phyloP scores from a whole-genome alignment of 23 tunicate genomes.

The Halocynthia aurantium region DNA sequence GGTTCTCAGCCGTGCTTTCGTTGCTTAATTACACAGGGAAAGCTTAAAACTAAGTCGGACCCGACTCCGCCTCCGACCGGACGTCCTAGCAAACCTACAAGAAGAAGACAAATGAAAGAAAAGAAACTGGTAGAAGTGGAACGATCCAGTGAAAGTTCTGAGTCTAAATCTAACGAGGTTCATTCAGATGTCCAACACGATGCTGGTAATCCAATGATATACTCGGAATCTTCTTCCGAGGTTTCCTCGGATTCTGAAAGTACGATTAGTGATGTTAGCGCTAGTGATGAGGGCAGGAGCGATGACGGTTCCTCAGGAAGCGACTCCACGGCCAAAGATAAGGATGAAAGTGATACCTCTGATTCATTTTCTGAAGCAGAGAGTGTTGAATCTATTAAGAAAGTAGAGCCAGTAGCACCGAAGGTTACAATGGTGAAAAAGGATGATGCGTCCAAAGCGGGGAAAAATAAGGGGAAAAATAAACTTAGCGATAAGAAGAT shows the following conservation, averaged over 20 bases:
- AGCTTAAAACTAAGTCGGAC: slow-evolving; percentile 28
- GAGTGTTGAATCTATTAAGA: slow-evolving; percentile 1
- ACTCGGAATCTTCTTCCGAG: slow-evolving; percentile 9
- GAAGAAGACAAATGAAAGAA: not conserved
- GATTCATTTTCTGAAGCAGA: slow-evolving; percentile 12
- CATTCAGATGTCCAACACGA: too few relatives aligned
- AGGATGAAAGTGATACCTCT: not conserved
- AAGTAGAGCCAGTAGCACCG: not conserved
- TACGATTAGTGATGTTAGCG: slow-evolving; percentile 12
- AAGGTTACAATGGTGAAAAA: too few relatives aligned
- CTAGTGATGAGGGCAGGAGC: not conserved
- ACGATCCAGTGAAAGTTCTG: too few relatives aligned
- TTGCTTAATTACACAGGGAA: slow-evolving; percentile 30
- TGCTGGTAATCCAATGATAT: too few relatives aligned
- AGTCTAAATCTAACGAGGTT: too few relatives aligned
- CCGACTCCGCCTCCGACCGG: slow-evolving; percentile 26
- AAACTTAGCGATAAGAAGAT: too few relatives aligned
- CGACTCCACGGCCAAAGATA: too few relatives aligned
- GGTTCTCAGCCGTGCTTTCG: slow-evolving; percentile 93
- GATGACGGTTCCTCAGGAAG: too few relatives aligned
- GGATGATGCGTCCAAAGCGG: too few relatives aligned
- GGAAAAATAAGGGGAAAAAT: too few relatives aligned
- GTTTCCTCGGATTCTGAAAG: slow-evolving; percentile 1
- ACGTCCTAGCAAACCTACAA: slow-evolving; percentile 3
- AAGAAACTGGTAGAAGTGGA: slow-evolving; percentile 15